Base-by-base conservation (phyloP, 2,113 vertebrate species). In the Poeciliopsis occidentalis region DNA sequence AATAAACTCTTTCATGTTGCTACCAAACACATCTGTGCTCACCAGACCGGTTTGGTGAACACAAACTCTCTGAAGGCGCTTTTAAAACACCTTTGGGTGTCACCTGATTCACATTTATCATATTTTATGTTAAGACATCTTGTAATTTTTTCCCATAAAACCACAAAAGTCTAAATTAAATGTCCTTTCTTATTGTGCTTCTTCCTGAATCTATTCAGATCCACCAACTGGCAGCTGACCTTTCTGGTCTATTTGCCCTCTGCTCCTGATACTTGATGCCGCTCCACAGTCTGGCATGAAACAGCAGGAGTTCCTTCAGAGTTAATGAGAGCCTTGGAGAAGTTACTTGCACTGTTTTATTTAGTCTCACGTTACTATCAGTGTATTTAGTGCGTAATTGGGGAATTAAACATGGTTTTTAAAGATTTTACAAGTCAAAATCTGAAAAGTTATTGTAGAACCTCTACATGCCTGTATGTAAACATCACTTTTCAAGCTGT, bases 211-310 rank as follows among this genome's bases (percentile, higher is more conserved):
- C 2, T 11, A 22, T 37, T 72, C 24, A 24, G 39, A 68, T 30
- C 22, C 37, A 12, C 17, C 34, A 47, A 47, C 17, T 47, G 44
- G 13, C 44, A 47, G 44, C 44, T 79, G 85, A 86, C 69, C 69
- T 80, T 82, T 10, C 1, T 12, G 60, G 24, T 47, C 13, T 15
- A 39, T n/a, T 31, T 17, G 0, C n/a, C 32, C 22, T 73, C 60
- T 30, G 47, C 68, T 69, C 10, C 64, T 76, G 91, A 84, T 19
- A 92, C 64, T 1, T 73, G 85, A 92, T 85, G 57, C 79, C 63
- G 51, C 74, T 62, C 41, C 62, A 37, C 19, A 22, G 27, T 57
- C 31, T 44, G 51, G 70, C 8, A n/a, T 12, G 71, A 69, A 32
- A 27, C 29, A 66, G 60, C 82, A 26, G 13, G 26, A 84, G 84